Evolutionary conservation across 92 coral and sea anemone species (phyloP).

Genomic region (Palythoa grandiflora): DNA sequence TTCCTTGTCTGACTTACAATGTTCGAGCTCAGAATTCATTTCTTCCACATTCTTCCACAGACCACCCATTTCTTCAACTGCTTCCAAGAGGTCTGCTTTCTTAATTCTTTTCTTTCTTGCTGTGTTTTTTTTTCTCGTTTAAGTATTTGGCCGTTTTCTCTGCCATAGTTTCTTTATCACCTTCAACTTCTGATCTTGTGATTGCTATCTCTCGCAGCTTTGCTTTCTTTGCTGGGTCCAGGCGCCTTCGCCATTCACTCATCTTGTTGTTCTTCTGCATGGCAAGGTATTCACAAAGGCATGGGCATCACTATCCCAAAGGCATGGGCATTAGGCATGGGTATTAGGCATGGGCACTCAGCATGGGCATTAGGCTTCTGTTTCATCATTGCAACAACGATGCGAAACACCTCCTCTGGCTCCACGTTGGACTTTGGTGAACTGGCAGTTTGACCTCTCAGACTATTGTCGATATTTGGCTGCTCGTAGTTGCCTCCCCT

Average conservation of each 20-base stretch:
- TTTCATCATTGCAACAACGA: constrained; percentile 33
- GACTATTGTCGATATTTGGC: background rate
- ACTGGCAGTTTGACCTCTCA: no score
- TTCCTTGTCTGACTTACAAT: background rate
- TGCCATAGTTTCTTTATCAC: background rate
- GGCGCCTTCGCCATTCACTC: constrained; percentile 8
- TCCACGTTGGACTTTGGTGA: background rate
- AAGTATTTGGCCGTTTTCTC: background rate
- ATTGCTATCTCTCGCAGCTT: background rate
- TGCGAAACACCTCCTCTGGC: constrained; percentile 31
- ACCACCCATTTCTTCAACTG: constrained; percentile 35
- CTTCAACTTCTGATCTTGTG: background rate
- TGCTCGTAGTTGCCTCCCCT: constrained; percentile 15
- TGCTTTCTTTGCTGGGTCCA: background rate
- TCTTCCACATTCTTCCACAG: background rate
- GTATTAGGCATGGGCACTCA: constrained; percentile 18
- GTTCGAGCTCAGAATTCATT: background rate
- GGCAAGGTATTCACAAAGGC: constrained; percentile 14
- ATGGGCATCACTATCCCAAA: constrained; percentile 26
- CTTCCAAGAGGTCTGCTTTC: constrained; percentile 1
- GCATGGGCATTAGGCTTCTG: constrained; percentile 22
- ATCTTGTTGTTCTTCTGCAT: constrained; percentile 6
- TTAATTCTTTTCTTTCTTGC: background rate
- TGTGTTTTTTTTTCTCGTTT: background rate
- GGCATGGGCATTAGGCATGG: no score